Conservation (phyloP, 2,113 vertebrate genomes). For the Spea multiplicata region DNA sequence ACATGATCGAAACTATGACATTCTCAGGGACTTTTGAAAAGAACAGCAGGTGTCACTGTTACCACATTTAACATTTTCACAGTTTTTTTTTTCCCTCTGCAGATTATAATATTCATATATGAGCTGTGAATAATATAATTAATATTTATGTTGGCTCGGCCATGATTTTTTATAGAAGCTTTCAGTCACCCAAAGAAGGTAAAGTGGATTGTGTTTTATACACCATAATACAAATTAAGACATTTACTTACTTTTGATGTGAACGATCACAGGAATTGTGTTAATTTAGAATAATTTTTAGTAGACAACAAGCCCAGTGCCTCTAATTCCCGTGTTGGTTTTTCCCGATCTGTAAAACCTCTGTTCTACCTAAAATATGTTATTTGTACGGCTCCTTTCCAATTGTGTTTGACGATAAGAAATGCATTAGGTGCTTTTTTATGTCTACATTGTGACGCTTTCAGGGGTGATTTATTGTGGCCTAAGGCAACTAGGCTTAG, state of each 20-base stretch:
- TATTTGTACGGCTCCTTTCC: too few relatives aligned
- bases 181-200: conserved; percentile 19
- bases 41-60: conserved; percentile 36
- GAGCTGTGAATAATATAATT: conserved; percentile 35
- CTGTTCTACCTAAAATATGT: too few relatives aligned
- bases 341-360: too few relatives aligned
- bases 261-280: too few relatives aligned
- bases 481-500: too few relatives aligned
- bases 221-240: conserved; percentile 14
- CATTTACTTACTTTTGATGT: conserved; percentile 16
- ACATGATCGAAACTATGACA: not conserved
- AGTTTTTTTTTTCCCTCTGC: not conserved
- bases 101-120: conserved; percentile 23
- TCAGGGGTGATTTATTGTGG: too few relatives aligned
- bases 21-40: not conserved
- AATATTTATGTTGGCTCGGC: conserved; percentile 36
- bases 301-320: too few relatives aligned
- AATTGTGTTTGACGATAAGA: too few relatives aligned
- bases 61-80: not conserved
- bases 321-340: too few relatives aligned
- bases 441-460: too few relatives aligned
- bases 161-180: conserved; percentile 3
- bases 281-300: too few relatives aligned
- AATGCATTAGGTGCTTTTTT: too few relatives aligned
- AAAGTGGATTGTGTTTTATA: not conserved